Evolutionary conservation across 64 coral and sea anemone genomes (phyloP).

Genomic region (Orbicella faveolata): DNA sequence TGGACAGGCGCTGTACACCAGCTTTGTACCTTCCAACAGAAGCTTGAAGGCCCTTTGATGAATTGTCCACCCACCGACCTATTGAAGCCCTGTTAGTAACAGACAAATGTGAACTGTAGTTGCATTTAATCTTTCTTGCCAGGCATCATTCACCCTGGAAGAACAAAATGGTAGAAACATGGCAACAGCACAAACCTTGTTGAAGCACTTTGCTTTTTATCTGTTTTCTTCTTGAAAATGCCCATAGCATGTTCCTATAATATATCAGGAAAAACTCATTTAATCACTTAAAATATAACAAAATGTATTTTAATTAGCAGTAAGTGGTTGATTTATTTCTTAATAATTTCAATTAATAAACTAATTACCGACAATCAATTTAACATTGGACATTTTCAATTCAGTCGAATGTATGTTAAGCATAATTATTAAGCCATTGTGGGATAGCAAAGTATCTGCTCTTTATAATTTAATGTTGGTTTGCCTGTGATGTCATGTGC

Average conservation of each 20-base stretch:
- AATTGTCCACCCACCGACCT: constrained; percentile 64
- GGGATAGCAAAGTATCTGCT: too few relatives aligned
- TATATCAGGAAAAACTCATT: background rate
- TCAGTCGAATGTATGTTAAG: too few relatives aligned
- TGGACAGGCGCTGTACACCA: constrained; percentile 46
- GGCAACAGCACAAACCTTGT: background rate
- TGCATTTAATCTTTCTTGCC: background rate
- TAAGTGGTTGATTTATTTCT: too few relatives aligned
- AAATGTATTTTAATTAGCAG: too few relatives aligned
- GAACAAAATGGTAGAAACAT: background rate
- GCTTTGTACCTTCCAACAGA: constrained; percentile 65
- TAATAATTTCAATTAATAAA: too few relatives aligned
- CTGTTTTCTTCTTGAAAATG: constrained; percentile 62
- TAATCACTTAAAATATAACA: too few relatives aligned
- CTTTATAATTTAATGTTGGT: too few relatives aligned
- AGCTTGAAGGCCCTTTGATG: constrained; percentile 35
- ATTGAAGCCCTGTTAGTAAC: background rate
- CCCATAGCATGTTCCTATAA: constrained; percentile 67
- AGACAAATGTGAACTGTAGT: background rate
- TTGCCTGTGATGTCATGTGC: too few relatives aligned
- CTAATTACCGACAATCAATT: too few relatives aligned
- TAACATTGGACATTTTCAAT: too few relatives aligned
- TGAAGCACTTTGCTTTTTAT: constrained; percentile 39
- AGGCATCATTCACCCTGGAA: background rate
- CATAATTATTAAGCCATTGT: too few relatives aligned